A percentile compares a stretch with the other conserved stretches of the same genome.
phyloP scores from a whole-genome alignment of 2,888 invertebrate species.

The Encarsia formosa region DNA sequence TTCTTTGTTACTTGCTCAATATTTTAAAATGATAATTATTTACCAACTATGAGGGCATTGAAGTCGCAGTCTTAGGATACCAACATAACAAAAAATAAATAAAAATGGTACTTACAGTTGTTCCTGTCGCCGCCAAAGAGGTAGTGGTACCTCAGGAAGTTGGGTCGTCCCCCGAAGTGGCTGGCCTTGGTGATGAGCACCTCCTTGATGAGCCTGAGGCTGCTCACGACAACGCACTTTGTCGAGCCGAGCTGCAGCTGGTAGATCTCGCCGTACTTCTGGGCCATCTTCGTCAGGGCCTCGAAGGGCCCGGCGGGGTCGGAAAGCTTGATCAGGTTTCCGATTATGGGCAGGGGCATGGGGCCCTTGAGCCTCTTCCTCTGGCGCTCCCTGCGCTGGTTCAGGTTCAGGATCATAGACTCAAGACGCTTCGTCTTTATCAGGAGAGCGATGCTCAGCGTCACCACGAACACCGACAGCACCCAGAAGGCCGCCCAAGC shows the following conservation, averaged over 20 bases:
- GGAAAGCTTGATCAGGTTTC: slow-evolving; percentile 65
- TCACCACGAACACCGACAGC: slow-evolving; percentile 12
- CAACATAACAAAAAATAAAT: too few species aligned
- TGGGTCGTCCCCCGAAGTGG: slow-evolving; percentile 78
- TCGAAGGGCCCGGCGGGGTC: slow-evolving; percentile 66
- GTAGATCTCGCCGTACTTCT: slow-evolving; percentile 70
- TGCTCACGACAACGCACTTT: slow-evolving; percentile 72
- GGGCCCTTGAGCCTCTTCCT: slow-evolving; percentile 32
- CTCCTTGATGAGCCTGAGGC: slow-evolving; percentile 66
- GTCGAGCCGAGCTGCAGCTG: slow-evolving; percentile 65
- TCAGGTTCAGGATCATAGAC: too few species aligned
- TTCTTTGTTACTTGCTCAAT: too few species aligned
- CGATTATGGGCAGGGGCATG: slow-evolving; percentile 60
- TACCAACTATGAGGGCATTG: too few species aligned
- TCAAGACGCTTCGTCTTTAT: not conserved
- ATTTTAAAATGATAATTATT: too few species aligned
- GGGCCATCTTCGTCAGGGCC: slow-evolving; percentile 66
- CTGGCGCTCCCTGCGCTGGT: too few species aligned
- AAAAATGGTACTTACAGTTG: slow-evolving; percentile 79
- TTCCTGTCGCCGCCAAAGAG: slow-evolving; percentile 81
- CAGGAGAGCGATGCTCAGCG: slow-evolving; percentile 4
- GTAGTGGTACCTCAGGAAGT: slow-evolving; percentile 74
- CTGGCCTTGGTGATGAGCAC: slow-evolving; percentile 76
- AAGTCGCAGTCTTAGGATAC: too few species aligned
- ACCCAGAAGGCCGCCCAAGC: slow-evolving; percentile 19